Evolutionary conservation across 2,113 vertebrate species (phyloP).

Genomic region (Sciurus niger): DNA sequence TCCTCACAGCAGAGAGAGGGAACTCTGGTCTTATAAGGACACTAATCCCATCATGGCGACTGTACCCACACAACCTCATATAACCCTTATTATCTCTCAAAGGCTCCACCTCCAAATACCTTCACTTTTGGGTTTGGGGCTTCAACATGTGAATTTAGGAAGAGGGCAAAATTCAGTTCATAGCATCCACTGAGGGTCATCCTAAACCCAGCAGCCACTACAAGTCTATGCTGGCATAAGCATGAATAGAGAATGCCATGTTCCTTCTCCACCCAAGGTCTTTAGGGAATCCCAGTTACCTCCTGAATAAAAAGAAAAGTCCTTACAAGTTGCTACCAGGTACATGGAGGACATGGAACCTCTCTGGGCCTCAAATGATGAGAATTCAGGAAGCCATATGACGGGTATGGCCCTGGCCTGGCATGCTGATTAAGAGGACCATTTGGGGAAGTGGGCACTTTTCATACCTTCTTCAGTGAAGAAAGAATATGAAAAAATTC

Average conservation of each 20-base stretch:
- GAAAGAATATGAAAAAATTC: background rate
- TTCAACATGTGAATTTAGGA: no score
- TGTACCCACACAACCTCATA: background rate
- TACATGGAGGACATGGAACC: rapidly evolving
- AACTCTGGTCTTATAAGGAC: background rate
- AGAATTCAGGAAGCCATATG: background rate
- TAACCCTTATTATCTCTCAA: background rate
- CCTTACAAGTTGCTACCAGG: background rate
- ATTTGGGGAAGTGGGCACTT: rapidly evolving
- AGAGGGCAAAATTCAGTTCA: background rate
- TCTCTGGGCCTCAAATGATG: background rate
- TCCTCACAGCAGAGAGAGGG: background rate
- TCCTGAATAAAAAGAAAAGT: background rate
- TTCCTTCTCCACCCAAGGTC: no score
- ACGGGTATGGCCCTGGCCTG: background rate
- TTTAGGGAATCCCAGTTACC: background rate
- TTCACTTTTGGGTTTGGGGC: background rate
- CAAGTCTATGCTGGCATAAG: background rate
- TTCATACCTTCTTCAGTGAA: background rate
- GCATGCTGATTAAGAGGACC: background rate
- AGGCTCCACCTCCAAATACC: background rate
- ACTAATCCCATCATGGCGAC: background rate
- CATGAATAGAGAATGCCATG: no score
- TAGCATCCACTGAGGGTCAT: background rate
- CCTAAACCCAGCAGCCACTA: background rate